Conservation (phyloP, 2,113 vertebrate genomes). For the Loxodonta africana region DNA sequence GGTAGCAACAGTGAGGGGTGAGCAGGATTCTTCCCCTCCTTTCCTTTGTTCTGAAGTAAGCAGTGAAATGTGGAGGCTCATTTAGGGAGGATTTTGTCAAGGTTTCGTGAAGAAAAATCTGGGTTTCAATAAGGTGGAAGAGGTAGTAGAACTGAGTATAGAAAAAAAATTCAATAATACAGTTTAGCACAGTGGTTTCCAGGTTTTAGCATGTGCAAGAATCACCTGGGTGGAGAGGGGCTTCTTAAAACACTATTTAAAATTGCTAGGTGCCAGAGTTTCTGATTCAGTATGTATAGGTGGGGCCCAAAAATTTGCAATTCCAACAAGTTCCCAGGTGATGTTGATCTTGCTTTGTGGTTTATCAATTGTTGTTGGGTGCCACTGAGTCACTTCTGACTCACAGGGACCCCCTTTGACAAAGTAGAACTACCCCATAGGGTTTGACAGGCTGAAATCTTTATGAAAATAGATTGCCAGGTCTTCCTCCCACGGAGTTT, state of each 20-base stretch:
- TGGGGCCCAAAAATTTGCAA: not conserved
- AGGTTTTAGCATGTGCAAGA: not conserved
- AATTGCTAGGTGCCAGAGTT: not conserved
- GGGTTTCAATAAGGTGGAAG: not conserved
- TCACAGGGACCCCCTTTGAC: too few species aligned
- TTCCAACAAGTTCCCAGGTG: too few species aligned
- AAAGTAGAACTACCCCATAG: too few species aligned
- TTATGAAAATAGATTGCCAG: too few species aligned
- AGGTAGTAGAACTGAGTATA: not conserved
- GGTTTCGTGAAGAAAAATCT: not conserved
- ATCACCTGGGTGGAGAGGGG: not conserved
- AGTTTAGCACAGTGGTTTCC: not conserved
- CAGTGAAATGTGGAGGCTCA: not conserved
- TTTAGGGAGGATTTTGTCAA: not conserved
- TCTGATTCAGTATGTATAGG: not conserved
- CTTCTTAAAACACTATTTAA: not conserved
- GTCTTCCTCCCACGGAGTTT: too few species aligned
- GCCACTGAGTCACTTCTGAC: too few species aligned
- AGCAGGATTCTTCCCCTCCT: not conserved
- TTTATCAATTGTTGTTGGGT: too few species aligned
- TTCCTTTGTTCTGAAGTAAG: not conserved
- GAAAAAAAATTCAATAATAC: not conserved
- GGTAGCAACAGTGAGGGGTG: not conserved
- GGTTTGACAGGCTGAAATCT: too few species aligned
- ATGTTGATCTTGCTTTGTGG: too few species aligned